Evolutionary conservation across 2,113 vertebrate genomes (phyloP).

Genomic region (Grantiella picta): DNA sequence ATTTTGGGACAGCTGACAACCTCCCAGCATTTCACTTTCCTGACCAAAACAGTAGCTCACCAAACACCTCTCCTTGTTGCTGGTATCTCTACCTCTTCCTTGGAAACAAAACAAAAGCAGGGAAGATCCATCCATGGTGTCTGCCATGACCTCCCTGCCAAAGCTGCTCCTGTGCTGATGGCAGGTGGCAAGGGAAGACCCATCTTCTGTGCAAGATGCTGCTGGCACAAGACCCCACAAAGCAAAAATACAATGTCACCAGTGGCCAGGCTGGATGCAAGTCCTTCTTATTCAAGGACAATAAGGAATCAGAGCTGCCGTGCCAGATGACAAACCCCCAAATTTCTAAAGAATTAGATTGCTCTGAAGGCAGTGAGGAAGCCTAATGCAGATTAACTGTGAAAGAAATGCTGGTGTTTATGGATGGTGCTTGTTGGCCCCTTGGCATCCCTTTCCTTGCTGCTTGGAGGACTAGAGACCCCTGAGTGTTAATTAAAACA

Average conservation of each 20-base stretch:
- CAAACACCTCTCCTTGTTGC: accelerated
- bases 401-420: background rate
- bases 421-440: no score
- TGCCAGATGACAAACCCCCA: background rate
- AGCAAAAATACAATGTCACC: background rate
- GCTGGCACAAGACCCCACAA: background rate
- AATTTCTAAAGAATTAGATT: background rate
- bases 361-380: background rate
- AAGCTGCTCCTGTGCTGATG: background rate
- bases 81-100: background rate
- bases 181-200: background rate
- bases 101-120: background rate
- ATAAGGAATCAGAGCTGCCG: background rate
- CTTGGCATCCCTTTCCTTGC: background rate
- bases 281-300: background rate
- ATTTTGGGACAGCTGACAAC: background rate
- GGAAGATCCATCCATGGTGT: background rate
- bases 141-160: background rate
- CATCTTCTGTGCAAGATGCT: accelerated
- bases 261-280: background rate
- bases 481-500: background rate
- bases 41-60: background rate
- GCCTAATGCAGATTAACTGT: background rate
- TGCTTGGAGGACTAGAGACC: background rate
- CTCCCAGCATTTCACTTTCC: background rate